Base-by-base conservation (phyloP, 1,140 invertebrate genomes). In the Brachionus rotundiformis region DNA sequence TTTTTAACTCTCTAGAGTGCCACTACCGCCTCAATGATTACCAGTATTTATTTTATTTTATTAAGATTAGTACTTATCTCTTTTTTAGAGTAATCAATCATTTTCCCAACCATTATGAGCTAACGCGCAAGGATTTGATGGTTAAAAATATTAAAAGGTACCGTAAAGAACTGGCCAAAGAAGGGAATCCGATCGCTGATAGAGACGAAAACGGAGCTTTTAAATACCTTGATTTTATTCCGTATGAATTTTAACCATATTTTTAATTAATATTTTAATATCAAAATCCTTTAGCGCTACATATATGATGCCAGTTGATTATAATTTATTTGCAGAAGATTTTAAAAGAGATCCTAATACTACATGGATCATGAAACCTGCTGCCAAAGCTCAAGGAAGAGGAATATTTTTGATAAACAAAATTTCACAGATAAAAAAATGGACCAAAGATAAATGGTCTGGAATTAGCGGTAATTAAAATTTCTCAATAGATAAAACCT, bases 341-440 rank as follows among this genome's bases (percentile, higher is more conserved):
- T 97, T 96, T 86, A 86, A 90, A 33, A 95, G 94, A 86, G 93
- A 93, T 81, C 94, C 94, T 0, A 92, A 94, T 83, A 94, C 93
- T 82, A 96, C 94, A 0, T 98, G 95, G 95, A 98, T 98, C 81
- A 96, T 98, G 93, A 98, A 97, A 86, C 95, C 95, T 0, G 95
- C 94, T 86, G 95, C 94, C 59, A 88, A 89, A 87, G 89, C 89
- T 65, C 84, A 89, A 84, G 89, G 89, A 33, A 87, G 88, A 84
- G 89, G 89, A 6, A 91, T 91, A 77, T 91, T 91, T 84, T 86
- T 91, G 23, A 91, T 91, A 75, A 90, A 90, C 84, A 90, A 89
- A 86, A 85, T 90, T 29, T 89, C 89, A 19, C 89, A 90, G 84
- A 83, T 90, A n/a, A 90, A 90, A 83, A 89, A 89, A 82, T 90